These are phyloP conservation scores for Actinopyga echinites DNA, from an alignment of 53 echinoderm and acorn worm species.

Conservation along the genomic window DNA sequence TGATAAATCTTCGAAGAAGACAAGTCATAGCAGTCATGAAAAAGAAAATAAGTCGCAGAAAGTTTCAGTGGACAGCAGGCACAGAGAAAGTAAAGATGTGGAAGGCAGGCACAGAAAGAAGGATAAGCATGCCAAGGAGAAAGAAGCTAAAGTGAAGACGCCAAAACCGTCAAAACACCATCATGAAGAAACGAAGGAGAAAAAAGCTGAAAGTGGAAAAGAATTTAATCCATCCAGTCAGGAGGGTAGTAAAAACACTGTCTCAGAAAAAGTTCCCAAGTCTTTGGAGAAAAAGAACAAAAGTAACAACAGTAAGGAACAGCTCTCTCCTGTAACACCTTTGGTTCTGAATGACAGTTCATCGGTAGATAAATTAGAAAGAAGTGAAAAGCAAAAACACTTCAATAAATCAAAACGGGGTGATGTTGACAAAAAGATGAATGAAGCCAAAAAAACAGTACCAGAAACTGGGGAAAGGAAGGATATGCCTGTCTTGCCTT, in stretches of 20 bases:
- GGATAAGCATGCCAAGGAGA: neutral
- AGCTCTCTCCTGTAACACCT: too few relatives aligned
- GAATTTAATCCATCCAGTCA: neutral
- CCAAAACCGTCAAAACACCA: neutral
- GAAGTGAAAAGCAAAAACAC: neutral
- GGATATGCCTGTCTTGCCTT: constrained; percentile 17
- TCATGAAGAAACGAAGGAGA: neutral
- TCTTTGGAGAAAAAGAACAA: neutral
- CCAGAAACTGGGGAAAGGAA: too few relatives aligned
- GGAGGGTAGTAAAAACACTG: neutral
- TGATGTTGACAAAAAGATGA: neutral
- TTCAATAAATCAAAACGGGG: neutral
- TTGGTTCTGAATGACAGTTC: too few relatives aligned
- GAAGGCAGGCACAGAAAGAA: neutral
- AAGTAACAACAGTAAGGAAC: neutral
- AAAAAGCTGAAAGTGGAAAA: neutral
- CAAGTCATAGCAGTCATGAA: neutral
- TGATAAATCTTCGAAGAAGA: neutral
- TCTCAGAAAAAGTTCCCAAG: neutral
- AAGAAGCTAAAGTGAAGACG: neutral
- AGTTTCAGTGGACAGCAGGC: too few relatives aligned
- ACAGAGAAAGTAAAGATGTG: neutral
- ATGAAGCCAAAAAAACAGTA: neutral
- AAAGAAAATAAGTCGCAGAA: neutral
- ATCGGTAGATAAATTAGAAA: neutral